These are phyloP conservation scores for Apus apus DNA, from an alignment of 2,113 vertebrate species.

Conservation along the genomic window DNA sequence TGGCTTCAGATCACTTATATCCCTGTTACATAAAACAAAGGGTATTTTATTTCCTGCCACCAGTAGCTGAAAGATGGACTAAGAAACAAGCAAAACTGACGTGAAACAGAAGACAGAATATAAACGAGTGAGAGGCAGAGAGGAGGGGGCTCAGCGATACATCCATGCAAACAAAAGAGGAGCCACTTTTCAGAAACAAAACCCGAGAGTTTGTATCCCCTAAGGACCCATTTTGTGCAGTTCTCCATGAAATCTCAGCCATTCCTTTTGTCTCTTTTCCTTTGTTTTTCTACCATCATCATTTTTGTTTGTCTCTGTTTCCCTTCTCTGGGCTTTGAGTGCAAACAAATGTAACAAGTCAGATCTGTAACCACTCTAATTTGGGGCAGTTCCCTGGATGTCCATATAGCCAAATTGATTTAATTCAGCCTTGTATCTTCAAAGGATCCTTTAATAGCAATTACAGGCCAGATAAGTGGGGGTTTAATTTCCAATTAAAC, in stretches of 20 bases:
- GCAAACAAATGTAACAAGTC: background rate
- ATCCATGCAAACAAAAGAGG: background rate
- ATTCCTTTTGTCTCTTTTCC: background rate
- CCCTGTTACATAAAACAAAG: background rate
- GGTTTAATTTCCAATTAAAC: constrained; percentile 5
- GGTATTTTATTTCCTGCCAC: constrained; percentile 7
- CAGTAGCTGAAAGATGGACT: background rate
- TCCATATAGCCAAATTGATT: background rate
- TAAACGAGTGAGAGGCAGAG: background rate
- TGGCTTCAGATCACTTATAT: background rate
- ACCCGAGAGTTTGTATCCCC: background rate
- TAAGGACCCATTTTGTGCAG: background rate
- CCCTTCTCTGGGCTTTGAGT: background rate
- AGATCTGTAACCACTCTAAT: background rate
- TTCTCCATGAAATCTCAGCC: background rate
- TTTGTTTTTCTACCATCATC: background rate
- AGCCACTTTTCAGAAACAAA: background rate
- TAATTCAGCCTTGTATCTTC: constrained; percentile 1
- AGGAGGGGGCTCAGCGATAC: background rate
- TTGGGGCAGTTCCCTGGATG: background rate
- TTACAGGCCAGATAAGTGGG: constrained; percentile 6
- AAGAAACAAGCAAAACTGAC: background rate
- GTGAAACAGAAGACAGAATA: background rate
- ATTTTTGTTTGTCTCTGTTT: background rate
- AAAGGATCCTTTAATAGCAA: background rate